phyloP scores from a whole-genome alignment of 2,113 vertebrate species.

The Melanocharis versteri region DNA sequence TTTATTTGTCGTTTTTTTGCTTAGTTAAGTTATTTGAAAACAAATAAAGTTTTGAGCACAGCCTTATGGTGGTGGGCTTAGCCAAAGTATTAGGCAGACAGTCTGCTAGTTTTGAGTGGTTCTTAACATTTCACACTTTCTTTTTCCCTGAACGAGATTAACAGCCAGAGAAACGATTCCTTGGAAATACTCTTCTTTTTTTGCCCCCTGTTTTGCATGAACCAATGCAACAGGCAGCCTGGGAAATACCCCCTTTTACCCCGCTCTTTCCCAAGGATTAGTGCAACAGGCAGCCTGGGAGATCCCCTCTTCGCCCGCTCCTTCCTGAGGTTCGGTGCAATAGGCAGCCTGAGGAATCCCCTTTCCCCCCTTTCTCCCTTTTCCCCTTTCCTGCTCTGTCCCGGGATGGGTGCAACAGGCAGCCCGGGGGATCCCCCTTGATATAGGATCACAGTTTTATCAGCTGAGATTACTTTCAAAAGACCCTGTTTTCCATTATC shows the following conservation, averaged over 20 bases:
- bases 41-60: not conserved
- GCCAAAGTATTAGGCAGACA: not conserved
- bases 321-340: no score
- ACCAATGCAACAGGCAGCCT: not conserved
- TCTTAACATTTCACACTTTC: not conserved
- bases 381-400: no score
- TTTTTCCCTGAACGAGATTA: not conserved
- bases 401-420: not conserved
- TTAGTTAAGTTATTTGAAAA: not conserved
- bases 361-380: not conserved
- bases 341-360: accelerated
- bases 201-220: not conserved
- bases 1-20: not conserved
- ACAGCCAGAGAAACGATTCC: accelerated
- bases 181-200: no score
- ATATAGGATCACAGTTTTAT: not conserved
- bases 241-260: not conserved
- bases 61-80: no score
- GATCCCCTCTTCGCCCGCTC: not conserved
- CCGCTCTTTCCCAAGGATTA: accelerated
- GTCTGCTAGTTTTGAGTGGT: not conserved
- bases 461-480: not conserved
- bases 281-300: accelerated
- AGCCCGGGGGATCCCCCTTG: not conserved
- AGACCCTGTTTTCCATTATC: not conserved